Percentiles rank a stretch among this genome's conserved stretches.
phyloP scores from a whole-genome alignment of 2,797 vertebrate species.

The Enteromius anoplus region DNA sequence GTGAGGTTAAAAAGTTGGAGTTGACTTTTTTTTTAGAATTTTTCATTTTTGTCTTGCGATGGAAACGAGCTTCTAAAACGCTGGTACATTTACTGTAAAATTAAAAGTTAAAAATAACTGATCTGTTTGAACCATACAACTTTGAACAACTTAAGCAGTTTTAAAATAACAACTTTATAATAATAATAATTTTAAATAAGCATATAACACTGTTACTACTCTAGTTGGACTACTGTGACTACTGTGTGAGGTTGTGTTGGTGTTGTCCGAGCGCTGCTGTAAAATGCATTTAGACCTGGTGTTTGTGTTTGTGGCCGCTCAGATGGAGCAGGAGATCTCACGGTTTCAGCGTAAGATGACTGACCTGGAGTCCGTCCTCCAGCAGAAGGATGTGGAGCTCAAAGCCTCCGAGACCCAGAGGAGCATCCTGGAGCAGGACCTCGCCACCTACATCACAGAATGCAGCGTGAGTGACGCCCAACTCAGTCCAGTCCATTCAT shows the following conservation, averaged over 20 bases:
- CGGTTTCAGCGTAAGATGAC: conserved; percentile 98
- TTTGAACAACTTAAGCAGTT: neutral
- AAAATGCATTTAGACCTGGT: conserved; percentile 60
- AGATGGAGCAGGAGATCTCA: conserved; percentile 99
- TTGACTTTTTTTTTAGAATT: too few relatives aligned
- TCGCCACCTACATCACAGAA: conserved; percentile 99
- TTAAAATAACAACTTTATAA: too few relatives aligned
- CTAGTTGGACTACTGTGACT: neutral
- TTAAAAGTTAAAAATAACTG: neutral
- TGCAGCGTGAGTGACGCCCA: conserved; percentile 88
- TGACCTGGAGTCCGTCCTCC: conserved; percentile 97
- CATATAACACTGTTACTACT: neutral
- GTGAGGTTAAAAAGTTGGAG: too few relatives aligned
- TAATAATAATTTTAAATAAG: too few relatives aligned
- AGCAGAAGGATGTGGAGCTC: conserved; percentile 99
- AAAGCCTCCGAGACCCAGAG: conserved; percentile 98
- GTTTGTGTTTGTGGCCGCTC: conserved; percentile 62
- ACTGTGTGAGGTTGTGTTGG: too few relatives aligned
- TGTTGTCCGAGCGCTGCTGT: conserved; percentile 18
- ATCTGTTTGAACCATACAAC: too few relatives aligned
- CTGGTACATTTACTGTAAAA: neutral
- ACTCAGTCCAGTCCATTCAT: neutral
- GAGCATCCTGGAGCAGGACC: conserved; percentile 97
- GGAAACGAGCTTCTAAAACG: neutral
- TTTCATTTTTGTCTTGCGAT: neutral